Evolutionary conservation across 1,140 invertebrate species (phyloP).

Genomic region (Pseudomyrmex concolor): DNA sequence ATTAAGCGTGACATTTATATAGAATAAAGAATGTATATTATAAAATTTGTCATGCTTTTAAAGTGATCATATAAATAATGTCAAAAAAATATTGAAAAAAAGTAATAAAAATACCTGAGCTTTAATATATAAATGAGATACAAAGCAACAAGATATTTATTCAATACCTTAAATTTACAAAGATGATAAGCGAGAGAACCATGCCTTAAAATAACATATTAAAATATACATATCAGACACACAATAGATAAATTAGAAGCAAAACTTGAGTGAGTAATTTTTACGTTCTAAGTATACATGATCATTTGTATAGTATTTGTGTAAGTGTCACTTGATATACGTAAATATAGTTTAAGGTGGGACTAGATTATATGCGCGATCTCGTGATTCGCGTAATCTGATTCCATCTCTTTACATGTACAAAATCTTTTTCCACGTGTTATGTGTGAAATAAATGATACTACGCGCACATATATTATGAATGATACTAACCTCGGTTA

Average conservation of each 20-base stretch:
- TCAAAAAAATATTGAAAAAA: conserved; percentile 5
- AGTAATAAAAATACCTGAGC: not conserved
- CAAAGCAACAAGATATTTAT: not conserved
- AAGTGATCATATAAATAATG: conserved; percentile 10
- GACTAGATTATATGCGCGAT: no score
- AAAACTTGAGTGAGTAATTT: not conserved
- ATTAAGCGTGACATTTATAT: conserved; percentile 21
- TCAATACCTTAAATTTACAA: conserved; percentile 18
- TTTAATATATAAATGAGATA: not conserved
- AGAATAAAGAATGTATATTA: not conserved
- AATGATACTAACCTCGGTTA: conserved; percentile 74
- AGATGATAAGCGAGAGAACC: not conserved
- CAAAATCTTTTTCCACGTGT: conserved; percentile 2
- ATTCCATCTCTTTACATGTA: not conserved
- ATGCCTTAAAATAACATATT: conserved; percentile 21
- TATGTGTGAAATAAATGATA: conserved; percentile 39
- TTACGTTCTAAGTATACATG: not conserved
- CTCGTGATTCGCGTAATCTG: no score
- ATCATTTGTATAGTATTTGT: not conserved
- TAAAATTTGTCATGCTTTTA: not conserved
- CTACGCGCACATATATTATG: conserved; percentile 54
- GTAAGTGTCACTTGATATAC: not conserved
- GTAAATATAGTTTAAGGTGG: no score
- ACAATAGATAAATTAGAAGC: not conserved
- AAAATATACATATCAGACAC: not conserved